Evolutionary conservation across 2,113 vertebrate genomes (phyloP), one percentile per base, ranked within the genome.

Genomic region (Leptobrachium ailaonicum): DNA sequence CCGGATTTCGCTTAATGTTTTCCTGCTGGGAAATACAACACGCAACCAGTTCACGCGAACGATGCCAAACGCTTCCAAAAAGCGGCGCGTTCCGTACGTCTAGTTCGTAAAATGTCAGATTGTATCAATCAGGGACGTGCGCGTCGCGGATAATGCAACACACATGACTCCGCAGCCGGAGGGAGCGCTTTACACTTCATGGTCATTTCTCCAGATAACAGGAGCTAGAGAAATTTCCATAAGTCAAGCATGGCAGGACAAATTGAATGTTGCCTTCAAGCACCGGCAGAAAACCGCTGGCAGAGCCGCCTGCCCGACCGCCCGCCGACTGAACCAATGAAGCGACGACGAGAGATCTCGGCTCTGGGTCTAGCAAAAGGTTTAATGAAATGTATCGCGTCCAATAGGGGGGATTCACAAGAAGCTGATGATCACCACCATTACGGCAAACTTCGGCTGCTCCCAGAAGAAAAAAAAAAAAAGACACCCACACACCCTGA

Each of bases 11-110:
- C 69, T 4, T 64, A 72, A 79, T 73, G 69, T 45, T n/a, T 74
- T 73, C 78, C 78, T 80, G 77, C 72, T 80, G 77, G 77, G 54
- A 66, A 80, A 58, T 73, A 64, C 71, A 71, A 66, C 70, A 67
- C 62, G 47, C 41, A 14, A 44, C 64, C 20, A 73, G 67, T 78
- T n/a, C 71, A 14, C 5, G 40, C 2, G 58, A 41, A 71, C 4
- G 11, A 14, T 14, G 44, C 41, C 13, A 41, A 44, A 72, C 10
- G 11, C 40, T 43, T 77, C 53, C 6, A n/a, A 77, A 66, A n/a
- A 32, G 45, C 45, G 32, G 14, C 9, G 10, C 62, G 70, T 54
- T 58, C 3, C 54, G 32, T 42, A 32, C 20, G 13, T 73, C 60
- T 45, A 12, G 5, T 20, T 56, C 4, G 45, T 2, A 41, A 58